A percentile compares a stretch with the other conserved stretches of the same genome.
These are phyloP conservation scores for Cyanoramphus novaezelandiae DNA, from an alignment of 2,113 vertebrate species.

Conservation along the genomic window DNA sequence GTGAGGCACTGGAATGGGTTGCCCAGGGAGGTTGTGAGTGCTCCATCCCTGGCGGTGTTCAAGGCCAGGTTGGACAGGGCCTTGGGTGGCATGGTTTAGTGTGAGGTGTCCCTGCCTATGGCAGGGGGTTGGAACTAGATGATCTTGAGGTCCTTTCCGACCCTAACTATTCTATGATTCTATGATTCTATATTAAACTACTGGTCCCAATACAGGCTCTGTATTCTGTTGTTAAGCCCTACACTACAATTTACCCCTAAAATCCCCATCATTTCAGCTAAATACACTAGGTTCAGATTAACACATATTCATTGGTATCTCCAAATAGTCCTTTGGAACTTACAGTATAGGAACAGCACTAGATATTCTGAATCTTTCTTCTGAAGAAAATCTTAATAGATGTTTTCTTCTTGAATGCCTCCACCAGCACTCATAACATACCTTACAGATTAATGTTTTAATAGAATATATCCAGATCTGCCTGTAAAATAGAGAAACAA, in stretches of 20 bases:
- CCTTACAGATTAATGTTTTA: neutral
- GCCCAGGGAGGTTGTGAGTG: too few species aligned
- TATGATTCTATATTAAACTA: too few species aligned
- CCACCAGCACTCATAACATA: neutral
- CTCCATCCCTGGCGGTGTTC: too few species aligned
- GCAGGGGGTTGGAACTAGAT: too few species aligned
- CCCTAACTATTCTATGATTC: too few species aligned
- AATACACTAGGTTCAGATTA: neutral
- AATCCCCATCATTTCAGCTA: neutral
- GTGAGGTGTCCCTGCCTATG: too few species aligned
- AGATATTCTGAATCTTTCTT: neutral
- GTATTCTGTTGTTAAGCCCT: neutral
- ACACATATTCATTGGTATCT: neutral
- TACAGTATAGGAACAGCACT: neutral
- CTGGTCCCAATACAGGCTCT: neutral
- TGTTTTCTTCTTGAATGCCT: neutral
- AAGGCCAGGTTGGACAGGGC: too few species aligned
- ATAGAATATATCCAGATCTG: neutral
- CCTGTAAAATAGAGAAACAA: neutral
- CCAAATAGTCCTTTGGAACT: neutral
- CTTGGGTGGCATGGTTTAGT: too few species aligned
- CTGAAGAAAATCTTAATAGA: rapidly evolving
- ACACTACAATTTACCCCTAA: neutral
- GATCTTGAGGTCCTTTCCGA: too few species aligned
- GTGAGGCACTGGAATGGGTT: too few species aligned